Evolutionary conservation across 92 coral and sea anemone species (phyloP).

Genomic region (Phenganax stokvisi): DNA sequence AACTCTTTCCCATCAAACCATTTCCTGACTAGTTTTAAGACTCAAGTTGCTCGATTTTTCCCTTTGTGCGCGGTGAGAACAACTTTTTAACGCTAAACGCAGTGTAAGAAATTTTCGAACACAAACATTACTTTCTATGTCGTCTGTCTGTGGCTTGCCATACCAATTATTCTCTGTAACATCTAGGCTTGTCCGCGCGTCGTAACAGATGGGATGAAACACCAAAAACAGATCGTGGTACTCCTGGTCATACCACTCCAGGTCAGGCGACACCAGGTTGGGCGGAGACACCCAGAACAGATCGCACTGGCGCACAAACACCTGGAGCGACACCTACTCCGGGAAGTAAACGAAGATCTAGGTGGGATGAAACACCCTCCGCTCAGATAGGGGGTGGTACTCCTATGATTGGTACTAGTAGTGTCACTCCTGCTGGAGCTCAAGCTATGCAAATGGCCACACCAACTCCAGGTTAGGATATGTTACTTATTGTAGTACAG

Average conservation of each 20-base stretch:
- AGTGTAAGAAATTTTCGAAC: no score
- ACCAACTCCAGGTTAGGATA: constrained; percentile 82
- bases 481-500: no score
- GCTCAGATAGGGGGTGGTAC: constrained; percentile 92
- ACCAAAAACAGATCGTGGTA: constrained; percentile 92
- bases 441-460: constrained; percentile 99
- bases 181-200: constrained; percentile 73
- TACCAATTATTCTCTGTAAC: background rate
- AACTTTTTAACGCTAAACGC: no score
- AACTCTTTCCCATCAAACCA: no score
- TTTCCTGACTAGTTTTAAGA: no score
- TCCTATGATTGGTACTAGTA: constrained; percentile 93
- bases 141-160: no score
- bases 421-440: constrained; percentile 93
- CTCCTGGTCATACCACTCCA: constrained; percentile 73
- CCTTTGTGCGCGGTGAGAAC: no score
- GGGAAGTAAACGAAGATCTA: constrained; percentile 88
- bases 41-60: no score
- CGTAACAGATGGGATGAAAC: constrained; percentile 99
- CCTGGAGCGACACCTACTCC: constrained; percentile 99
- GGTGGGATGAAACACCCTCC: constrained; percentile 99
- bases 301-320: constrained; percentile 89
- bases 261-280: constrained; percentile 98
- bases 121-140: no score
- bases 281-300: constrained; percentile 99